These are phyloP conservation scores for Clarias magur DNA, from an alignment of 2,113 vertebrate species.

Conservation along the genomic window DNA sequence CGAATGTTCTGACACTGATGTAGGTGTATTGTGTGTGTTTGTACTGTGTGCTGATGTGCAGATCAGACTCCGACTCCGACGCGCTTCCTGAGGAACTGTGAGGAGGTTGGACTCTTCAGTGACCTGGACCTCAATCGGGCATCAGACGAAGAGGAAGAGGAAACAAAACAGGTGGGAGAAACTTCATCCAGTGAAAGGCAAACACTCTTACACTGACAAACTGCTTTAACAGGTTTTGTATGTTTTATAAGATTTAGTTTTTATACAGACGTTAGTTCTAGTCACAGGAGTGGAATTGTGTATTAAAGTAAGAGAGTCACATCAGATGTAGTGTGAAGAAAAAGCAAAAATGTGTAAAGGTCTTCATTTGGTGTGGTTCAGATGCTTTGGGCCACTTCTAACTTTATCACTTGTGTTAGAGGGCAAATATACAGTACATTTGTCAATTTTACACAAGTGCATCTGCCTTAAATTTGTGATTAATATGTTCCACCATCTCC, in stretches of 20 bases:
- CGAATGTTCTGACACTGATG: too few relatives aligned
- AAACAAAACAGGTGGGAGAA: conserved; percentile 84
- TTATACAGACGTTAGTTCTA: background rate
- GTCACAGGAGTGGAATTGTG: background rate
- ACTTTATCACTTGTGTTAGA: background rate
- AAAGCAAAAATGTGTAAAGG: background rate
- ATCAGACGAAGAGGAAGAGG: conserved; percentile 83
- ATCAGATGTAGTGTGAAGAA: background rate
- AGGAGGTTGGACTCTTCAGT: conserved; percentile 95
- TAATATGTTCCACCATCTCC: background rate
- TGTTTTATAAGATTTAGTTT: too few relatives aligned
- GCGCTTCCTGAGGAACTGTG: conserved; percentile 95
- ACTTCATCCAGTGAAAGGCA: background rate
- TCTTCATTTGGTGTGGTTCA: background rate
- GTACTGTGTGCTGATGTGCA: conserved; percentile 56
- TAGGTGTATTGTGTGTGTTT: conserved; percentile 3
- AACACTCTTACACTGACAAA: too few relatives aligned
- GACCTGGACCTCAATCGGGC: conserved; percentile 94
- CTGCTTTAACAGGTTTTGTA: background rate
- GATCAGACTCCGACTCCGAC: conserved; percentile 98
- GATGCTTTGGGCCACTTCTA: background rate
- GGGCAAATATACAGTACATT: background rate
- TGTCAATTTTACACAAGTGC: background rate
- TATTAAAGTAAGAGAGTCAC: background rate
- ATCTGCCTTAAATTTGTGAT: background rate